phyloP scores from a whole-genome alignment of 23 tunicate species.

The Halocynthia roretzi region DNA sequence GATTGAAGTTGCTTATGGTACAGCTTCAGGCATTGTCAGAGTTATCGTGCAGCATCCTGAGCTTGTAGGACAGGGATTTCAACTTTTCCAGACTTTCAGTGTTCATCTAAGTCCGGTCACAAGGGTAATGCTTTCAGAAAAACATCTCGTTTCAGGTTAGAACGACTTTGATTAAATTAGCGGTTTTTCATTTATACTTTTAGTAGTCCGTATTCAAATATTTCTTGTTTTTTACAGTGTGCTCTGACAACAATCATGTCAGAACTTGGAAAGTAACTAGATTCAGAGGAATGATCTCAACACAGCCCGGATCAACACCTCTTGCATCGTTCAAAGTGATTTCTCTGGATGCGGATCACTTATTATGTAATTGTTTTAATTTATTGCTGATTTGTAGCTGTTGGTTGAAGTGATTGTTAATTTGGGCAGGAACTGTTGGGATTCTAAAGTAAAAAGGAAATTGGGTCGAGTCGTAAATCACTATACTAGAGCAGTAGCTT shows the following conservation, averaged over 20 bases:
- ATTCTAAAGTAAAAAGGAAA: not conserved
- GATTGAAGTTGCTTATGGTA: slow-evolving; percentile 97
- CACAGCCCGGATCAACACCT: slow-evolving; percentile 97
- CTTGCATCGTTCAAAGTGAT: slow-evolving; percentile 76
- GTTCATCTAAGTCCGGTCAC: slow-evolving; percentile 84
- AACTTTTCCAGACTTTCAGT: slow-evolving; percentile 93
- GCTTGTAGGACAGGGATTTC: slow-evolving; percentile 93
- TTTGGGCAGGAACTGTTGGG: too few species aligned
- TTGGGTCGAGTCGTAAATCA: not conserved
- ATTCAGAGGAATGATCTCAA: slow-evolving; percentile 96
- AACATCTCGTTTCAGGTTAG: slow-evolving; percentile 79
- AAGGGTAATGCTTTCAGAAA: slow-evolving; percentile 80
- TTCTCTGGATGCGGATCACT: slow-evolving; percentile 52
- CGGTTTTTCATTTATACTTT: not conserved
- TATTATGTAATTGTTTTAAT: slow-evolving; percentile 19
- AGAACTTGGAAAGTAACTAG: slow-evolving; percentile 96
- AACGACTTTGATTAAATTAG: not conserved
- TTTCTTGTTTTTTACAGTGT: slow-evolving; percentile 32
- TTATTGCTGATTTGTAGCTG: not conserved
- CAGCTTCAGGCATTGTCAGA: slow-evolving; percentile 78
- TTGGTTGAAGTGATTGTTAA: too few species aligned
- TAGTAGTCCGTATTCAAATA: not conserved
- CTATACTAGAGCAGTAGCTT: not conserved
- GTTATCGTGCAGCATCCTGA: slow-evolving; percentile 98
- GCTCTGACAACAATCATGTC: slow-evolving; percentile 94